Conservation (phyloP, 92 coral and sea anemone genomes). For the Porites cylindrica region DNA sequence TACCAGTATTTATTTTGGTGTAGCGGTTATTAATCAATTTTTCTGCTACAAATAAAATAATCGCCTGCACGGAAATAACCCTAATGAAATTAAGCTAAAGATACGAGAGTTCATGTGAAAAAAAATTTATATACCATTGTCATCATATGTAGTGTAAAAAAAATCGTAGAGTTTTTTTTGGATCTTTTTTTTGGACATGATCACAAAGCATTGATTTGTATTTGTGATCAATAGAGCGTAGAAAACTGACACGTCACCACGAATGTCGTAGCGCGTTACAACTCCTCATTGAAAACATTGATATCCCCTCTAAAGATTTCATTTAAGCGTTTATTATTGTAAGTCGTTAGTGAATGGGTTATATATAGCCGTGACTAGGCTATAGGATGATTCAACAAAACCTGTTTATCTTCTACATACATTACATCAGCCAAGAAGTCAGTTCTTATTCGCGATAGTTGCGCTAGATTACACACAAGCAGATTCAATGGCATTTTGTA, state of each 20-base stretch:
- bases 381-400: neutral
- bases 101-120: too few relatives aligned
- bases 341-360: slow-evolving; percentile 1
- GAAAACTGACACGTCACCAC: slow-evolving; percentile 86
- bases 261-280: slow-evolving; percentile 54
- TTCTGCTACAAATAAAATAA: neutral
- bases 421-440: neutral
- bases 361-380: slow-evolving; percentile 33
- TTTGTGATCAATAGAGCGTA: slow-evolving; percentile 37
- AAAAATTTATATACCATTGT: too few relatives aligned
- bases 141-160: neutral
- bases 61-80: slow-evolving; percentile 19
- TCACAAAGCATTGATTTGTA: neutral
- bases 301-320: slow-evolving; percentile 39
- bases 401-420: neutral
- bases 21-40: neutral
- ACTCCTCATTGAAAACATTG: slow-evolving; percentile 26
- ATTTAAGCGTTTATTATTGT: too few relatives aligned
- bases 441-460: neutral
- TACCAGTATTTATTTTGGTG: neutral
- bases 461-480: too few relatives aligned
- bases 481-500: too few relatives aligned
- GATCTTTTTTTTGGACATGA: neutral
- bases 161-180: too few relatives aligned
- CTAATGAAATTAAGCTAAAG: neutral